These are phyloP conservation scores for Tanypteryx hageni DNA, from an alignment of 2,888 invertebrate genomes.

Conservation along the genomic window DNA sequence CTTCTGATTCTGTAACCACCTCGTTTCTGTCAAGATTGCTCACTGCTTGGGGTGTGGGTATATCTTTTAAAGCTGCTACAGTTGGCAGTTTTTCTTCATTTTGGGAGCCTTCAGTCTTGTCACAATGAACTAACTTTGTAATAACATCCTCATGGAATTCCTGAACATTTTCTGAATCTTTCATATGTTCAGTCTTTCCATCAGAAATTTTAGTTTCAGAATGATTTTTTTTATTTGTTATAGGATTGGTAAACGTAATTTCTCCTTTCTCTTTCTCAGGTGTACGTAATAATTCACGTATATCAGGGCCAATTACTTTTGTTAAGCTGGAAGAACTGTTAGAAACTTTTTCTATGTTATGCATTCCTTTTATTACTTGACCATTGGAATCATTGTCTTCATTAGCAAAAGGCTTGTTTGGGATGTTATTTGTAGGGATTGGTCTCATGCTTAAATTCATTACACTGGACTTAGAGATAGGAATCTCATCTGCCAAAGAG, in stretches of 20 bases:
- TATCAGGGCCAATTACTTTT: conserved; percentile 53
- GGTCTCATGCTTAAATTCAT: conserved; percentile 55
- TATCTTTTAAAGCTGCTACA: background rate
- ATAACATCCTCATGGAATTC: background rate
- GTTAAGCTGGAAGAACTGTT: conserved; percentile 29
- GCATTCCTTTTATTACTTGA: conserved; percentile 4
- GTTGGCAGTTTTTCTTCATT: background rate
- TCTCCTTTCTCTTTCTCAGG: conserved; percentile 33
- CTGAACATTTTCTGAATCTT: background rate
- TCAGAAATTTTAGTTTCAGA: background rate
- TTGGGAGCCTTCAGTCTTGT: background rate
- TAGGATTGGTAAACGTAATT: background rate
- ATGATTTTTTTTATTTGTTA: background rate
- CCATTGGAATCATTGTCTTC: background rate
- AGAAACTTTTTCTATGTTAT: conserved; percentile 35
- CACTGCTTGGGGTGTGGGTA: background rate
- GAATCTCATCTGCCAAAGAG: conserved; percentile 38
- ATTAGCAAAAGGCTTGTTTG: background rate
- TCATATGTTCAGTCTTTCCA: background rate
- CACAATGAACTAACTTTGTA: background rate
- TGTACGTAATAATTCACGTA: conserved; percentile 40
- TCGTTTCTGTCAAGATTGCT: background rate
- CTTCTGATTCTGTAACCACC: background rate
- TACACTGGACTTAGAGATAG: conserved; percentile 35
- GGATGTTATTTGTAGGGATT: background rate